Evolutionary conservation across 2,888 invertebrate genomes (phyloP), one percentile per base, ranked within the genome.

Genomic region (Aporophyla lueneburgensis): DNA sequence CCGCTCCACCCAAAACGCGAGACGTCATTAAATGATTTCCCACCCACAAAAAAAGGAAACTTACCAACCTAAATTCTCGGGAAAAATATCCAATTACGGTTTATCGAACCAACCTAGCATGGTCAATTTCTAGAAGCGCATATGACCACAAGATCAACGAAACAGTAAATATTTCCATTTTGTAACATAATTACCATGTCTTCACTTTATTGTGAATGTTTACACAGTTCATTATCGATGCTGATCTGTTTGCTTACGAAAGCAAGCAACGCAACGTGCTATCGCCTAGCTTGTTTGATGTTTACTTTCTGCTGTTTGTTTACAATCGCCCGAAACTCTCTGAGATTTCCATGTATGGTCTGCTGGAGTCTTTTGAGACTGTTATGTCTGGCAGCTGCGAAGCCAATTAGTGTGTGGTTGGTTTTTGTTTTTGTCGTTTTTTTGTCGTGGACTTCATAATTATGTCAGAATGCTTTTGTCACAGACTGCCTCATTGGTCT

Each of bases 191-290:
- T 84, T 89, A 89, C 87, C 86, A 87, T 85, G 72, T 88, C 85
- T 84, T 83, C 76, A 83, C 80, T 87, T 87, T 87, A 88, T 89
- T 90, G 88, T 73, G 86, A 78, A 70, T 92, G 90, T 94, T 92
- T 93, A 87, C 80, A 66, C 69, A 81, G 83, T 77, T 84, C 81
- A 91, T 93, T 93, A 92, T 90, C 91, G 85, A 81, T 80, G 82
- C 85, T 86, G 88, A 85, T 91, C 87, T 93, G 90, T 93, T 92
- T 92, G 89, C 87, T 88, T 80, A 86, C 87, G 87, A 80, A 88
- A 84, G 86, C 82, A 86, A 88, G 84, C 87, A 89, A 88, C 80
- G 82, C 87, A 87, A 87, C 88, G 84, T 88, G 89, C 88, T 88
- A 88, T 87, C 88, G 87, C 85, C 82, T 88, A 87, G 83, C 84